A percentile compares a stretch with the other conserved stretches of the same genome.
phyloP scores from a whole-genome alignment of 1,140 invertebrate genomes.

The Calephelis nemesis region DNA sequence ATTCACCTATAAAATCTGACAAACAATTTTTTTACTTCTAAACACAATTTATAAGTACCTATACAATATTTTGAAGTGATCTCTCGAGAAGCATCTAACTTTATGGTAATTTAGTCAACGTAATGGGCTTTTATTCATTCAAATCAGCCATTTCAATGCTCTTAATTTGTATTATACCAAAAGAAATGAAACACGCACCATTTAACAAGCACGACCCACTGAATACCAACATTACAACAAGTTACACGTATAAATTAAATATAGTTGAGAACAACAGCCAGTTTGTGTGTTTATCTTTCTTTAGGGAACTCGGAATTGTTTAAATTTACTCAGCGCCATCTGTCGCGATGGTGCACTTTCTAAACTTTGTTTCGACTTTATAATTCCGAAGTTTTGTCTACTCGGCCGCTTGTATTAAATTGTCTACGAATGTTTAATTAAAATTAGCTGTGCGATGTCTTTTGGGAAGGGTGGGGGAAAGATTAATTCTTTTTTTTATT shows the following conservation, averaged over 20 bases:
- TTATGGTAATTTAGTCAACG: not conserved
- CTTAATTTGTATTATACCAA: constrained; percentile 1
- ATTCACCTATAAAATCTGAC: no score
- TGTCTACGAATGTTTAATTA: constrained; percentile 18
- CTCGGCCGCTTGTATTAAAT: constrained; percentile 18
- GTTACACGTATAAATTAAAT: constrained; percentile 28
- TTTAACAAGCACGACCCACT: constrained; percentile 27
- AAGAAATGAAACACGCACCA: constrained; percentile 20
- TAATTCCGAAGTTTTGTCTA: constrained; percentile 18
- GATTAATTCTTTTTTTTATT: not conserved
- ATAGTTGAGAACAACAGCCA: constrained; percentile 28
- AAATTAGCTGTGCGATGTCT: not conserved
- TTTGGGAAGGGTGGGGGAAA: not conserved
- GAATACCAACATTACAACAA: constrained; percentile 17
- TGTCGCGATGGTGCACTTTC: constrained; percentile 30
- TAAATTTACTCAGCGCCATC: constrained; percentile 43
- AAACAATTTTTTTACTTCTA: no score
- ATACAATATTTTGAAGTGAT: no score
- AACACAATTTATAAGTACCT: no score
- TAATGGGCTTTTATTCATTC: not conserved
- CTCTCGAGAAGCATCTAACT: not conserved
- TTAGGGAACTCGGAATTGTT: constrained; percentile 31
- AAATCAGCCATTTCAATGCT: not conserved
- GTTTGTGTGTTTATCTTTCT: constrained; percentile 39
- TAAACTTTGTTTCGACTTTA: constrained; percentile 17